phyloP scores from a whole-genome alignment of 2,888 invertebrate genomes.

The Sylvicola cinctus region DNA sequence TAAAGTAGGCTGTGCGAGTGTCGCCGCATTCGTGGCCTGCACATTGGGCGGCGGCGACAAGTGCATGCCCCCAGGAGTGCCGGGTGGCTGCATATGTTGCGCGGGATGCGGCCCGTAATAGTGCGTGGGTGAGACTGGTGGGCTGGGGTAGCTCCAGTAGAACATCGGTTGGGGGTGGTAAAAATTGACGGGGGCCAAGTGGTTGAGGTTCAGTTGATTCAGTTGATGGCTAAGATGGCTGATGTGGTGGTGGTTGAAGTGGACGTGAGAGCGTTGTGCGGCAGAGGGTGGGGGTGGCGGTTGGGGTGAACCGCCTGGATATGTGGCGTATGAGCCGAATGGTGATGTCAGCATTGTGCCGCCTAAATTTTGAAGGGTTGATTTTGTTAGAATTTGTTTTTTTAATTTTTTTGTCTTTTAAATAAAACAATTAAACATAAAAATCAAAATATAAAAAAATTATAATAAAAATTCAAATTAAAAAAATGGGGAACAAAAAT shows the following conservation, averaged over 20 bases:
- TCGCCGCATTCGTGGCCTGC: too few species aligned
- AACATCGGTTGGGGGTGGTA: slow-evolving; percentile 49
- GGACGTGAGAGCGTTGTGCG: background rate
- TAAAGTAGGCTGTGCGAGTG: too few species aligned
- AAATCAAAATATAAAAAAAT: slow-evolving; percentile 2
- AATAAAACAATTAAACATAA: slow-evolving; percentile 1
- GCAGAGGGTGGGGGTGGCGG: background rate
- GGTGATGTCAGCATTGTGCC: slow-evolving; percentile 33
- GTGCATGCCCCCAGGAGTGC: background rate
- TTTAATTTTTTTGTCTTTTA: background rate
- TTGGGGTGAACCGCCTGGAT: slow-evolving; percentile 14
- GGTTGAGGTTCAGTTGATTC: too few species aligned
- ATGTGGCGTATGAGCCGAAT: slow-evolving; percentile 29
- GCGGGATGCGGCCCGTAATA: slow-evolving; percentile 47
- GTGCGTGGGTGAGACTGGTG: slow-evolving; percentile 80
- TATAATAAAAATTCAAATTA: background rate
- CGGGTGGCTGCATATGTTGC: slow-evolving; percentile 8
- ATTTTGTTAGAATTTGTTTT: slow-evolving; percentile 5
- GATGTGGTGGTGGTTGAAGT: too few species aligned
- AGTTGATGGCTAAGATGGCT: too few species aligned
- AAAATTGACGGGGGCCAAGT: slow-evolving; percentile 25
- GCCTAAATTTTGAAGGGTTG: slow-evolving; percentile 24
- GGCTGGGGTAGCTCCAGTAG: slow-evolving; percentile 89
- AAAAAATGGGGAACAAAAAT: background rate
- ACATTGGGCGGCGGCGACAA: too few species aligned